Base-by-base conservation (phyloP, 2,888 invertebrate species). In the Diplolepis rosae region DNA sequence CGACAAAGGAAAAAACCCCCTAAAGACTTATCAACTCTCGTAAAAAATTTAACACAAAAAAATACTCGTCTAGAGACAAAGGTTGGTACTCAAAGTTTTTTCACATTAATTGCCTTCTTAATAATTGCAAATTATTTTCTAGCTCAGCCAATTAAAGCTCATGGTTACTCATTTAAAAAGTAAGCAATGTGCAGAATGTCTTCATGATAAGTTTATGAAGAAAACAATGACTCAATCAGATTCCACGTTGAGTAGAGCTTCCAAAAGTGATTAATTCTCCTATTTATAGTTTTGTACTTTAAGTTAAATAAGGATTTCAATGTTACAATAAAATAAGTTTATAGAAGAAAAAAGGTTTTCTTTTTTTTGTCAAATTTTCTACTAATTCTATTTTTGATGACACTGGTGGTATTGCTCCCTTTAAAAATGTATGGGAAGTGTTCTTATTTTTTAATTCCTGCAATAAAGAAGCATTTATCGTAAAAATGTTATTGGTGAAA, bases 131-230 rank as follows among this genome's bases (percentile, higher is more conserved):
- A 18, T 45, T 15, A 5, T 15, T 52, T 51, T 52, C n/a, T 27
- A 52, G 51, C 13, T 52, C 28, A 27, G 5, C 7, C 27, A 52
- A 52, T 4, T 52, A 6, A 52, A 52, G 28, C 27, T 52, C 6
- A 52, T 52, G 51, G 51, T 52, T 11, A 24, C 51, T n/a, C 51
- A 52, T 27, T 52, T 52, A 24, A 52, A 52, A 6, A 52, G 4
- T 13, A 52, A 52, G 7, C 51, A 52, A 28, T 52, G 51, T 7
- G 51, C n/a, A 7, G 51, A 52, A 2, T 52, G 51, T 7, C 51
- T 52, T 28, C 51, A 52, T 27, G n/a, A 52, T 4, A 52, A 52
- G 28, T 52, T 52, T n/a, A n/a, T 52, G 24, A n/a, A 27, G 28
- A 52, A 52, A 7, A 28, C 28, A n/a, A 2, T 7, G n/a, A 6